phyloP scores from a whole-genome alignment of 2,888 invertebrate species.

The Orchesellides sinensis region DNA sequence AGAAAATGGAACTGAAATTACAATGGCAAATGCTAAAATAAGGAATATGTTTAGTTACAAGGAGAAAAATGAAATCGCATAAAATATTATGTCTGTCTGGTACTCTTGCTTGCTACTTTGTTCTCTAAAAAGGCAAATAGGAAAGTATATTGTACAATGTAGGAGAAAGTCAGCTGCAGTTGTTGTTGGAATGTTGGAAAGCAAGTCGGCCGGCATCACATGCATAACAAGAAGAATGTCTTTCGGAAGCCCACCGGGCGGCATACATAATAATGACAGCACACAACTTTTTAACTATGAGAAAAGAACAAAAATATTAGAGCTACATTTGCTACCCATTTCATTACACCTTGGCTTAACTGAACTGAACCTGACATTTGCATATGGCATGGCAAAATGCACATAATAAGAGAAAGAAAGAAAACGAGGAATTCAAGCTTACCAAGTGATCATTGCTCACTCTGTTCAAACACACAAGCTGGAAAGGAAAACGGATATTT shows the following conservation, averaged over 20 bases:
- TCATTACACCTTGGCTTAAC: background rate
- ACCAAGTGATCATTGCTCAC: constrained; percentile 3
- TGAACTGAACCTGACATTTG: constrained; percentile 12
- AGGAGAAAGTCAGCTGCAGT: background rate
- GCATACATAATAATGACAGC: constrained; percentile 31
- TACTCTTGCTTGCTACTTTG: constrained; percentile 1
- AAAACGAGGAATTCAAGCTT: background rate
- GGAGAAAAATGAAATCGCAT: constrained; percentile 29
- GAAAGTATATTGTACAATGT: background rate
- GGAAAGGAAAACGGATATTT: constrained; percentile 39
- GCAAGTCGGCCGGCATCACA: constrained; percentile 12
- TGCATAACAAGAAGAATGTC: constrained; percentile 54
- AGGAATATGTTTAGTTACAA: background rate
- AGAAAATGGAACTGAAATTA: no score
- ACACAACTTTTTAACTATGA: background rate
- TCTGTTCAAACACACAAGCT: background rate
- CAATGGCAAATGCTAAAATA: constrained; percentile 4
- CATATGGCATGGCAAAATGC: background rate
- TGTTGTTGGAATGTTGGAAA: background rate
- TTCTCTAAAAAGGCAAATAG: background rate
- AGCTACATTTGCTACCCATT: background rate
- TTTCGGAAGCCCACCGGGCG: constrained; percentile 58
- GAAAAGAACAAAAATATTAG: background rate
- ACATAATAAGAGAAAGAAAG: background rate
- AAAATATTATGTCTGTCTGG: constrained; percentile 50